A percentile compares a stretch with the other conserved stretches of the same genome.
Evolutionary conservation across 2,113 vertebrate genomes (phyloP).

Genomic region (Pollimyrus isidori): DNA sequence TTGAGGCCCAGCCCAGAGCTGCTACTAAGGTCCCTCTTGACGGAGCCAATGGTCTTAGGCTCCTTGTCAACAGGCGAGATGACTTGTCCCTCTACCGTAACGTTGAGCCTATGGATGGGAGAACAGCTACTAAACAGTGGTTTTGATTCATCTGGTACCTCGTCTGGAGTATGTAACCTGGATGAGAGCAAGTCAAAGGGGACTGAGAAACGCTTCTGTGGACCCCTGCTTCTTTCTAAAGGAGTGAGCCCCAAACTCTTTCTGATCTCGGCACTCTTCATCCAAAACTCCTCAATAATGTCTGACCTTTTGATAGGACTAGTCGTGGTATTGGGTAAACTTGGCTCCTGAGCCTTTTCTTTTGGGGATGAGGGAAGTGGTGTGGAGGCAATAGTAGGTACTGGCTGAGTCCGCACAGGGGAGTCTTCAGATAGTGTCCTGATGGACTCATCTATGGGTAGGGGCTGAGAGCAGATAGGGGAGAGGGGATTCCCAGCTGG

Average conservation of each 20-base stretch:
- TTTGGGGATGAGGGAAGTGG: constrained; percentile 57
- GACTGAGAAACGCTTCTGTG: constrained; percentile 54
- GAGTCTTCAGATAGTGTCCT: constrained; percentile 64
- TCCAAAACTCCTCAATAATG: constrained; percentile 93
- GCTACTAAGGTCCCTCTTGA: constrained; percentile 72
- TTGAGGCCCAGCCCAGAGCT: constrained; percentile 86
- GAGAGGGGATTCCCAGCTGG: constrained; percentile 55
- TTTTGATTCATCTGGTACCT: constrained; percentile 57
- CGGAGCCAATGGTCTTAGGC: constrained; percentile 55
- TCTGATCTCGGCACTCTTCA: constrained; percentile 90
- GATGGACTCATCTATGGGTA: constrained; percentile 70
- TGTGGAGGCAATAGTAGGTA: constrained; percentile 74
- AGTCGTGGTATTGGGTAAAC: constrained; percentile 54
- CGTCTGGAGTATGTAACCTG: constrained; percentile 51
- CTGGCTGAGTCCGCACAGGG: constrained; percentile 81
- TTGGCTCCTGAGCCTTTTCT: constrained; percentile 45
- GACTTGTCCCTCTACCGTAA: constrained; percentile 68
- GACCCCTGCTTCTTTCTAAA: constrained; percentile 64
- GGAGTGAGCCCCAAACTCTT: constrained; percentile 84
- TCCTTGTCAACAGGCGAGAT: constrained; percentile 67
- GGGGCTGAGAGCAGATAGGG: constrained; percentile 83
- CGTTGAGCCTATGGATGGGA: constrained; percentile 66
- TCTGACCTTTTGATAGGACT: constrained; percentile 70
- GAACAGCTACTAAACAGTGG: constrained; percentile 51
- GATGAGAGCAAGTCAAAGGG: constrained; percentile 38